Conservation (phyloP, 2,888 invertebrate genomes). For the Drosophila limbata region DNA sequence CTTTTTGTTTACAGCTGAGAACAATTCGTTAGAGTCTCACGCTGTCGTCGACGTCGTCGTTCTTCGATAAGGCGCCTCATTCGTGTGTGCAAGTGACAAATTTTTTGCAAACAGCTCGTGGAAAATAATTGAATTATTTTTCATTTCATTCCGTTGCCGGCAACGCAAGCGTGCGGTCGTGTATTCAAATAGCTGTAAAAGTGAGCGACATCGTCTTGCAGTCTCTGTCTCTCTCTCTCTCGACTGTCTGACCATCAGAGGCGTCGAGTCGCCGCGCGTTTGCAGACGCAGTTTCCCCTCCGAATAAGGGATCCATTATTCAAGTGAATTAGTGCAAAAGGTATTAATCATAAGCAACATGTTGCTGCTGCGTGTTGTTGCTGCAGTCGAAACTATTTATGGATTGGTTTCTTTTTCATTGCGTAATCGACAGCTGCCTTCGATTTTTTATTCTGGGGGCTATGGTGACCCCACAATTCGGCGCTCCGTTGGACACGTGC, state of each 20-base stretch:
- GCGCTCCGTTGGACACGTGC: slow-evolving; percentile 38
- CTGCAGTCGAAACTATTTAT: slow-evolving; percentile 5
- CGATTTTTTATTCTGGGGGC: slow-evolving; percentile 4
- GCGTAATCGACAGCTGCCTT: slow-evolving; percentile 14
- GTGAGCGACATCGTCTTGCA: not conserved
- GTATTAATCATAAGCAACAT: slow-evolving; percentile 10
- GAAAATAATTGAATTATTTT: slow-evolving; percentile 79
- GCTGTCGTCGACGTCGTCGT: slow-evolving; percentile 15
- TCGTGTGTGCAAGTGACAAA: slow-evolving; percentile 51
- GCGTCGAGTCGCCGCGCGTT: slow-evolving; percentile 32
- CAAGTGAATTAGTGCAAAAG: slow-evolving; percentile 7
- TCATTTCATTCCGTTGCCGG: slow-evolving; percentile 79
- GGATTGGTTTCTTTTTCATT: slow-evolving; percentile 1
- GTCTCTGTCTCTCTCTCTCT: not conserved
- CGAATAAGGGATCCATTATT: slow-evolving; percentile 29
- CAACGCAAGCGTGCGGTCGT: slow-evolving; percentile 74
- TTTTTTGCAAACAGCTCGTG: slow-evolving; percentile 58
- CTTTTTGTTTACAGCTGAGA: slow-evolving; percentile 65
- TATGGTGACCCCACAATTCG: slow-evolving; percentile 10
- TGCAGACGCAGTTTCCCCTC: slow-evolving; percentile 4
- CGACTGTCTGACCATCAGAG: slow-evolving; percentile 21
- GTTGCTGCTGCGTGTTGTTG: slow-evolving; percentile 9
- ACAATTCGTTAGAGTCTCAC: slow-evolving; percentile 13
- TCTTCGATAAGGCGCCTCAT: slow-evolving; percentile 46
- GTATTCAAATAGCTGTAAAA: slow-evolving; percentile 8